phyloP scores from a whole-genome alignment of 2,888 invertebrate genomes.

The Philonicus albiceps region DNA sequence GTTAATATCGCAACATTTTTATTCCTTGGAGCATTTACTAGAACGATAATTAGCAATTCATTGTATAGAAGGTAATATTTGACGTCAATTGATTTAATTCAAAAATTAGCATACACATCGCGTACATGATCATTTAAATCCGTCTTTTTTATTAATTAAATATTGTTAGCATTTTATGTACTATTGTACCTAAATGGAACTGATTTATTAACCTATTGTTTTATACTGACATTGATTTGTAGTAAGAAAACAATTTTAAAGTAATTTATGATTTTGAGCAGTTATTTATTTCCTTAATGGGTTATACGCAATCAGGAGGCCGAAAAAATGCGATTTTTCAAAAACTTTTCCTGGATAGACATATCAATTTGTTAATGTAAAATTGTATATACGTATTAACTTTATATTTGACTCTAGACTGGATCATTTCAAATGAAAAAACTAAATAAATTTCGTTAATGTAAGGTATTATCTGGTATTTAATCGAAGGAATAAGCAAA shows the following conservation, averaged over 20 bases:
- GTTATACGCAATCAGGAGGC: too few species aligned
- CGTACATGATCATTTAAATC: not conserved
- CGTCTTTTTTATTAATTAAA: not conserved
- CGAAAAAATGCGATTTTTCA: too few species aligned
- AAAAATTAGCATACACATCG: constrained; percentile 9
- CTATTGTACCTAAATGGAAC: not conserved
- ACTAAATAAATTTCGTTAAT: too few species aligned
- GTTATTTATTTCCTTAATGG: not conserved
- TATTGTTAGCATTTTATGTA: not conserved
- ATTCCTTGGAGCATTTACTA: not conserved
- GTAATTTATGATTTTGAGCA: not conserved
- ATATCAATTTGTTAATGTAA: too few species aligned
- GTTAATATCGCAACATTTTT: not conserved
- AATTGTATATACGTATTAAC: too few species aligned
- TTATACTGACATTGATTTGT: not conserved
- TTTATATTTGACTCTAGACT: too few species aligned
- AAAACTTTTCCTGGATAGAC: too few species aligned
- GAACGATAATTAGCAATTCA: constrained; percentile 21
- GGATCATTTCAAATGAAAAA: too few species aligned
- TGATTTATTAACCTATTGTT: not conserved
- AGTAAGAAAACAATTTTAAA: not conserved
- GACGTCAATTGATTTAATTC: constrained; percentile 11
- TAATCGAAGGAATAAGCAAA: too few species aligned
- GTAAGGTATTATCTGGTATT: too few species aligned
- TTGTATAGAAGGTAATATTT: constrained; percentile 13